Base-by-base conservation (phyloP, 1,140 invertebrate species). In the Drosophila navojoa region DNA sequence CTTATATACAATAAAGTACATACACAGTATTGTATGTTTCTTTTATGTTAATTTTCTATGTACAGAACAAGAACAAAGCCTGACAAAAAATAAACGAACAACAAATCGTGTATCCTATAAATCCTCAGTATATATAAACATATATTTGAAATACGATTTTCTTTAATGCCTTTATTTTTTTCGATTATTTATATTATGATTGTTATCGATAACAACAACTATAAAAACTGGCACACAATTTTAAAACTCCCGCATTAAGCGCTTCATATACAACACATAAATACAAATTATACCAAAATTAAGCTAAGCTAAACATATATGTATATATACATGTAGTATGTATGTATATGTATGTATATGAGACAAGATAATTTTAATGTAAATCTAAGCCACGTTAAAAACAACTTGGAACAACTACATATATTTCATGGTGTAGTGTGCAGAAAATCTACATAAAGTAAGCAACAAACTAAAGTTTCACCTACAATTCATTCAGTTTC, bases 21-120 rank as follows among this genome's bases (percentile, higher is more conserved):
- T 87, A 87, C 84, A 70, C 84, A 73, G 71, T 86, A 86, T 86
- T 87, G 81, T 87, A 86, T 86, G 82, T 87, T 77, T 75, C 19
- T 69, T 40, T 81, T 44, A 9, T 19, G 35, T 38, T 38, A 11
- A 38, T 38, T 74, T 84, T 76, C 29, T 57, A 72, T 86, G 81
- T 86, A 85, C 81, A 85, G 81, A 74, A 67, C 50, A 55, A 72
- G 15, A 79, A 74, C 76, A 70, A 86, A 86, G 81, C 82, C 82
- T 86, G 81, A 81, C 75, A 38, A 53, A 19, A 47, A 44, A 44
- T n/a, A 44, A 44, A 44, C 16, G 15, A 45, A 44, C 42, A 81
- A 77, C 70, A 64, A 76, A 84, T 76, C 71, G 76, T 81, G 79
- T 76, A 81, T 87, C 76, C 82, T 86, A 78, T 53, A 80, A 79